Base-by-base conservation (phyloP, 2,888 invertebrate genomes). In the Elysia crispata region DNA sequence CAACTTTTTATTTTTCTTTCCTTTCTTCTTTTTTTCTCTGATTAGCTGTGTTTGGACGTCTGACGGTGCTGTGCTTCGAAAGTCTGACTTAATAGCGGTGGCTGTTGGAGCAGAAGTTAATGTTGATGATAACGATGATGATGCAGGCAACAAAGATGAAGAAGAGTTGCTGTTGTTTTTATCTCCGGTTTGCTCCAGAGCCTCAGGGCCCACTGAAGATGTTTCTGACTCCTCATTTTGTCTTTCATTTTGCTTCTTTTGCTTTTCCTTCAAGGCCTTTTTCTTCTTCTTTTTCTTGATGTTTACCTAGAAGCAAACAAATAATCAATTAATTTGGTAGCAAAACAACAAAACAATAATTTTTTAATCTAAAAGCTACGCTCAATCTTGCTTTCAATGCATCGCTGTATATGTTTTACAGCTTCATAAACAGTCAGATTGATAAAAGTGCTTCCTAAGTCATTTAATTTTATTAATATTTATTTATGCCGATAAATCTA, bases 1-100 rank as follows among this genome's bases (percentile, higher is more conserved):
- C 75, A 73, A 60, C 28, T 78, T 77, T 30, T 79, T 81, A 41
- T 80, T 82, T 72, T 81, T 81, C 77, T 73, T 78, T 80, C 82
- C 81, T 57, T 78, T 81, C 64, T 80, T 79, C 76, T 76, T 80
- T 60, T 79, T 82, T 50, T 67, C 50, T n/a, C 49, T 18, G 67
- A 18, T 54, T 18, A 28, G 3, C 11, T 6, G 5, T 20, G 5
- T 23, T 60, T 41, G 11, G 72, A 28, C 28, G 18, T 49, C 66
- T 62, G 33, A 49, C 54, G 18, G 57, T 60, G 20, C 72, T 28
- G 49, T 81, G 70, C 8, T 81, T 69, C 20, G 72, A n/a, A 6
- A 76, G 74, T n/a, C 64, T 30, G 1, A 8, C 25, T 30, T 11
- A 76, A 33, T 72, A 73, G 69, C 20, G 25, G 25, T 66, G 11